Base-by-base conservation (phyloP, 2,113 vertebrate species). In the Syrmaticus mikado region DNA sequence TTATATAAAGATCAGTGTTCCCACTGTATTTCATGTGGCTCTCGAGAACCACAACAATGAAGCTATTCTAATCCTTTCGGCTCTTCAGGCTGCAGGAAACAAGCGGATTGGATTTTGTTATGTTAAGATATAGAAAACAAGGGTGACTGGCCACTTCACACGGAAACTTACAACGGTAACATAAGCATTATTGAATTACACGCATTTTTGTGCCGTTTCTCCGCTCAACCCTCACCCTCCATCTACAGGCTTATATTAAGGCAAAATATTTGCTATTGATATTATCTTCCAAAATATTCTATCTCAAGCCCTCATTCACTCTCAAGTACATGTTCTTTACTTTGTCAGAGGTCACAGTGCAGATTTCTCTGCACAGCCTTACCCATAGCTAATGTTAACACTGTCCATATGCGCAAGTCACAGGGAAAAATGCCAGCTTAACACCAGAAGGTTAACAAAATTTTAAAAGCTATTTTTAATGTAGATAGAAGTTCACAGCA, bases 391-490 rank as follows among this genome's bases (percentile, higher is more conserved):
- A 64, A 22, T 74, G 60, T 55, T 67, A 74, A 68, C 67, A 66
- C 48, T 81, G 50, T 60, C 78, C 80, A 18, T 27, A 70, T 24
- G 30, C 75, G 15, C 21, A 24, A 87, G 65, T 53, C 43, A 61
- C 38, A 24, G 48, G n/a, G 60, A 46, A 82, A 95, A 92, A 94
- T 15, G 48, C 62, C 82, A 90, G 30, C 45, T 90, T 82, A 90
- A 85, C 58, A 85, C 10, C 74, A 79, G 30, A 11, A 94, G 58
- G 62, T 87, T 70, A 82, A 55, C 20, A 40, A 92, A 90, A 41
- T 85, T 93, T 76, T 76, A 92, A 84, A 93, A 76, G 52, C 18
- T 80, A 16, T 32, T 89, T 94, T 87, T 77, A 50, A 81, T 90
- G 80, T 60, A 50, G 27, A 74, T 32, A 77, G 24, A 85, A 61